Evolutionary conservation across 1,140 invertebrate genomes (phyloP), one percentile per base, ranked within the genome.

Genomic region (Lerema accius): DNA sequence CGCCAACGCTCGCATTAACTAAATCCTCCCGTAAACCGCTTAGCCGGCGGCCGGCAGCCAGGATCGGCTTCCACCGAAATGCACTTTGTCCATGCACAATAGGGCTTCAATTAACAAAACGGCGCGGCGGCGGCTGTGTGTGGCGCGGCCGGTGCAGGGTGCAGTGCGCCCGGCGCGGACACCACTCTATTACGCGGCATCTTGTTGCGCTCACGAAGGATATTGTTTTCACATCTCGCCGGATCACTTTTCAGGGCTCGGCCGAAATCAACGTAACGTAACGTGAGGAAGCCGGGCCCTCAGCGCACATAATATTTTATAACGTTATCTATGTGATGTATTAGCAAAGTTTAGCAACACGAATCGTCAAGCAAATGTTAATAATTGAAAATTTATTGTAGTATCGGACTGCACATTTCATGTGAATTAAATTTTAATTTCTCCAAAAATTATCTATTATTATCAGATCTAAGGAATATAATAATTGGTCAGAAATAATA

Each of bases 21-120:
- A 65, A 69, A 69, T 58, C 67, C 67, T 62, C 53, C 50, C 59
- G 45, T 62, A 69, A 65, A 53, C 63, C 67, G 63, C 67, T 65
- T 58, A 62, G 39, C 40, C 45, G 40, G 15, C 17, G 40, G 26
- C 39, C 23, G n/a, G 26, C 39, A 5, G 19, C 19, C 19, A 3
- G 23, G 40, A n/a, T 45, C 40, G 53, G 10, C 14, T n/a, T 56
- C 53, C 40, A 56, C 40, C 40, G 40, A 56, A 56, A 56, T 26
- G 13, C 48, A 51, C 32, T 45, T 14, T 60, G 43, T 35, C 16
- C 28, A 16, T 23, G 15, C 10, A 55, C 49, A 32, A 46, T 46
- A 62, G 16, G 43, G 43, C 42, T 55, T 23, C 13, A 39, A 56
- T 67, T 63, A 56, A 51, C 51, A 56, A 32, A 56, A 56, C 39